A percentile compares a stretch with the other conserved stretches of the same genome.
These are phyloP conservation scores for Zeuzera pyrina DNA, from an alignment of 2,888 invertebrate species.

Conservation along the genomic window DNA sequence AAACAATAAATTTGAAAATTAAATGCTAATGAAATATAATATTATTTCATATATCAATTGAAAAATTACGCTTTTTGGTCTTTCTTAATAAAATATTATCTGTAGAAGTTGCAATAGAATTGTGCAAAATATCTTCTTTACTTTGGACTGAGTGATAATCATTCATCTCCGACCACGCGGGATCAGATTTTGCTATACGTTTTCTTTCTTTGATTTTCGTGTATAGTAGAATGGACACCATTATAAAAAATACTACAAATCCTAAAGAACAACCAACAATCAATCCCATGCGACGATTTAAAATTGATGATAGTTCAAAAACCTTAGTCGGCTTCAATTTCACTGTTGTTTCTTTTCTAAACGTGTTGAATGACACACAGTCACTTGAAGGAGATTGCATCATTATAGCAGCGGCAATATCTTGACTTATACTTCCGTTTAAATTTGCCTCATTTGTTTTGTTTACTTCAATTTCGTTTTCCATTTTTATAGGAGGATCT, in stretches of 20 bases:
- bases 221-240: slow-evolving; percentile 58
- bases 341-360: slow-evolving; percentile 33
- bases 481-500: slow-evolving; percentile 32
- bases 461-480: slow-evolving; percentile 33
- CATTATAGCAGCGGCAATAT: slow-evolving; percentile 45
- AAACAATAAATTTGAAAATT: too few species aligned
- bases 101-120: slow-evolving; percentile 59
- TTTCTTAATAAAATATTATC: slow-evolving; percentile 66
- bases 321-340: slow-evolving; percentile 41
- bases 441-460: slow-evolving; percentile 28
- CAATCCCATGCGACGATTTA: slow-evolving; percentile 58
- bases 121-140: slow-evolving; percentile 59
- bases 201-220: slow-evolving; percentile 65
- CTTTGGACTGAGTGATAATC: slow-evolving; percentile 64
- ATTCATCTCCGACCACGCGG: slow-evolving; percentile 63
- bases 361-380: slow-evolving; percentile 58
- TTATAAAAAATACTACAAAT: slow-evolving; percentile 58
- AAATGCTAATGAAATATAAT: too few species aligned
- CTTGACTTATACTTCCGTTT: slow-evolving; percentile 44
- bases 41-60: too few species aligned
- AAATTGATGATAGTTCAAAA: slow-evolving; percentile 40
- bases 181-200: slow-evolving; percentile 61
- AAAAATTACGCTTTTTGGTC: slow-evolving; percentile 49
- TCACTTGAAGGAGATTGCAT: slow-evolving; percentile 58
- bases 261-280: slow-evolving; percentile 64